A percentile compares a stretch with the other conserved stretches of the same genome.
Evolutionary conservation across 2,888 invertebrate species (phyloP).

Genomic region (Phanerotoma sp.): DNA sequence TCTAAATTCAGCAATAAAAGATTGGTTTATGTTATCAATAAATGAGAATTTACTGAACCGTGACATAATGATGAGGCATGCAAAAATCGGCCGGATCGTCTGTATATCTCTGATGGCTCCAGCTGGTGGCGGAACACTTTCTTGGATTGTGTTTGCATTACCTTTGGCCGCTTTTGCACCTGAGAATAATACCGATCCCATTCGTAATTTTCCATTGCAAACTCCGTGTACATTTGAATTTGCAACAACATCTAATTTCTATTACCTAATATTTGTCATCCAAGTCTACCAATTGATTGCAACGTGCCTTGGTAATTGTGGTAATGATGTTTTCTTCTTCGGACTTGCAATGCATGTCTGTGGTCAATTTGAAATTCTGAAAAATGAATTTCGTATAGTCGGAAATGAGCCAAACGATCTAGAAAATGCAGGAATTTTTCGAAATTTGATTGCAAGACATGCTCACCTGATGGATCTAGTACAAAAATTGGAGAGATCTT

Average conservation of each 20-base stretch:
- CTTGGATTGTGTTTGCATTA: conserved; percentile 34
- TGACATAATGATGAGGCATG: conserved; percentile 36
- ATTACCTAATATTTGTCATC: conserved; percentile 32
- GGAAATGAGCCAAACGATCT: background rate
- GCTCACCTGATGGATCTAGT: conserved; percentile 32
- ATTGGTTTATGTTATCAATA: conserved; percentile 31
- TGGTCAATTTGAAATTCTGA: conserved; percentile 48
- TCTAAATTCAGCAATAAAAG: conserved; percentile 35
- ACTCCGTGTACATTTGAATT: conserved; percentile 32
- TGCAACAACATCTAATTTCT: conserved; percentile 17
- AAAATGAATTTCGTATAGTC: conserved; percentile 34
- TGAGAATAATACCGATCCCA: conserved; percentile 25
- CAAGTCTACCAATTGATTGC: conserved; percentile 38
- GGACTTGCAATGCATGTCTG: conserved; percentile 48
- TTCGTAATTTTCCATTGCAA: conserved; percentile 33
- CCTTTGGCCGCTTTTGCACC: conserved; percentile 30
- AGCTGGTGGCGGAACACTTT: conserved; percentile 34
- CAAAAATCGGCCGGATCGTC: conserved; percentile 33
- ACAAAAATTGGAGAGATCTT: conserved; percentile 32
- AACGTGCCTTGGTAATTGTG: conserved; percentile 34
- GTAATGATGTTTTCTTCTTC: conserved; percentile 47
- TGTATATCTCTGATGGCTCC: conserved; percentile 37
- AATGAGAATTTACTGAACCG: conserved; percentile 26
- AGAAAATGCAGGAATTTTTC: conserved; percentile 18
- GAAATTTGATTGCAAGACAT: conserved; percentile 29